phyloP scores from a whole-genome alignment of 1,140 invertebrate species.

The Mercenaria mercenaria region DNA sequence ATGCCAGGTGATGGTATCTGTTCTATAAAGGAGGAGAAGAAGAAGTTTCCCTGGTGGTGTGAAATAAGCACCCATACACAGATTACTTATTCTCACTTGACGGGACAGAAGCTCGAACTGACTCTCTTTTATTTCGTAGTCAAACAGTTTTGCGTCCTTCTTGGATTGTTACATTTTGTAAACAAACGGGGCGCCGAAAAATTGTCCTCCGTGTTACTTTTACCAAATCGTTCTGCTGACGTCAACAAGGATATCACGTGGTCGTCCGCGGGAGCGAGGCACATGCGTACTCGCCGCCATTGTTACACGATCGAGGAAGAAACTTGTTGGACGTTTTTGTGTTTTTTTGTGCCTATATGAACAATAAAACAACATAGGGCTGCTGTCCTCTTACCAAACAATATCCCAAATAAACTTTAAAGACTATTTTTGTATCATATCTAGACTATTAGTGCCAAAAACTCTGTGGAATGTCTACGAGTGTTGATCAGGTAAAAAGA shows the following conservation, averaged over 20 bases:
- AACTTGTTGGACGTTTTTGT: conserved; percentile 66
- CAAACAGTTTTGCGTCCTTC: too few species aligned
- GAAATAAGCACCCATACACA: too few species aligned
- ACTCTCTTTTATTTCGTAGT: too few species aligned
- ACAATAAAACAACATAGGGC: conserved; percentile 33
- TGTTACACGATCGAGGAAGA: conserved; percentile 71
- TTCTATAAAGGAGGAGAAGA: too few species aligned
- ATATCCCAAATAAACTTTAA: conserved; percentile 67
- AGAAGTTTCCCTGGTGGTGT: too few species aligned
- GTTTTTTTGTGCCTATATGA: conserved; percentile 43
- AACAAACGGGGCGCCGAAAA: too few species aligned
- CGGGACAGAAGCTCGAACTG: too few species aligned
- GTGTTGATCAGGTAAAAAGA: conserved; percentile 83
- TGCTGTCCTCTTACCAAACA: conserved; percentile 38
- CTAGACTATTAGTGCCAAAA: conserved; percentile 64
- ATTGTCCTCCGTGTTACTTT: background rate
- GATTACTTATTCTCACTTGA: too few species aligned
- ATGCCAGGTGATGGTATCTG: too few species aligned
- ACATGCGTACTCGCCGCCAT: conserved; percentile 82
- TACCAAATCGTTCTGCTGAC: conserved; percentile 57
- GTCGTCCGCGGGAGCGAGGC: conserved; percentile 79
- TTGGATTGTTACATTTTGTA: too few species aligned
- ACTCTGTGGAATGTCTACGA: conserved; percentile 84
- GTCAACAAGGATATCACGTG: conserved; percentile 78
- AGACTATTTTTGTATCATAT: conserved; percentile 73